Base-by-base conservation (phyloP, 2,797 vertebrate species). In the Streptopelia turtur region DNA sequence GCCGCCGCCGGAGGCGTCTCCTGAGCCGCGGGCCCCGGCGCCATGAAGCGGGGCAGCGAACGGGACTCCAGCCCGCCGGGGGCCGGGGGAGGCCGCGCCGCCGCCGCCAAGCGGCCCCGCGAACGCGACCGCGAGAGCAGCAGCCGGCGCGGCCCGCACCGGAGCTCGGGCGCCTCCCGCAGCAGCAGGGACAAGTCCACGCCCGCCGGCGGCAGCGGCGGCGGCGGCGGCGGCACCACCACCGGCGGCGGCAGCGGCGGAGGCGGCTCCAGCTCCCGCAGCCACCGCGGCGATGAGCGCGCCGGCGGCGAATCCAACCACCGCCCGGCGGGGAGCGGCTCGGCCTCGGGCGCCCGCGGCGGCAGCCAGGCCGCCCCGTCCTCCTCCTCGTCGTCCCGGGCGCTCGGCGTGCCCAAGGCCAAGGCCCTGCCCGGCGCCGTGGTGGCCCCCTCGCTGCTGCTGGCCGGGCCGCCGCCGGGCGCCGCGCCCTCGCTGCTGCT, bases 41-140 rank as follows among this genome's bases (percentile, higher is more conserved):
- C 96, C 96, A 99, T 99, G 99, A 99, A 99, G 98, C 97, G 99
- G 96, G 99, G 99, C 98, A 98, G 98, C 98, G 99, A 99, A 93
- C 98, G 99, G 93, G 99, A 99, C 95, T 94, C 97, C 16, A 99
- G 98, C 96, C 99, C 99, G 78, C 94, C 98, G 85, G 97, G 98
- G 97, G 97, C 98, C 75, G 68, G 79, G 94, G 94, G 74, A 12
- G 80, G 94, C 91, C 97, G 94, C 87, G 95, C 87, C 59, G 91
- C 97, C 96, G 94, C 96, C 93, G 97, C 98, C 4, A 99, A 99
- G 90, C 98, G 99, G 94, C 94, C 98, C 7, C 98, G 99, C 80
- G 98, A 97, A 77, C 55, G 87, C 81, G 59, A 87, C 57, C 20
- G 97, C 98, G 57, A 96, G 97, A 79, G 98, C 98, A 82, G 94